Conservation (phyloP, 2,113 vertebrate genomes). For the Megaceryle maxima region DNA sequence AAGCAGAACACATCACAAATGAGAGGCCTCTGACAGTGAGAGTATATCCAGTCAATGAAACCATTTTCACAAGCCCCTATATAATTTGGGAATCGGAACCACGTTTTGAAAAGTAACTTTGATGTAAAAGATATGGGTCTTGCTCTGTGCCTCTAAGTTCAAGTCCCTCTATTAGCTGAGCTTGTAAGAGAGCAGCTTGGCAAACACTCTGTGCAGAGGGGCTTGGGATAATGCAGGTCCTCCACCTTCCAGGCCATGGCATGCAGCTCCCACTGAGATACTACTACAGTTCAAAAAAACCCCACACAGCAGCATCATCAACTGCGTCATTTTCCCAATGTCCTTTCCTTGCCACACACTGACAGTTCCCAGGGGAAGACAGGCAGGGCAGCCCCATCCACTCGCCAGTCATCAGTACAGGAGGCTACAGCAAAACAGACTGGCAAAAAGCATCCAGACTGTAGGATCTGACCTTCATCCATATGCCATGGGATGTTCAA, state of each 20-base stretch:
- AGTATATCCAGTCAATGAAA: not conserved
- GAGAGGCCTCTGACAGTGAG: not conserved
- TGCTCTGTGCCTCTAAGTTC: not conserved
- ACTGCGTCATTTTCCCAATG: not conserved
- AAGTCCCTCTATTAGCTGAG: not conserved
- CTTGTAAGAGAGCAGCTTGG: not conserved
- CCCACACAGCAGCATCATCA: not conserved
- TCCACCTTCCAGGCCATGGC: not conserved
- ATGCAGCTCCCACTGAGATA: not conserved
- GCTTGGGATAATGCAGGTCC: not conserved
- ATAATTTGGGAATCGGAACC: not conserved
- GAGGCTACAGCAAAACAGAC: not conserved
- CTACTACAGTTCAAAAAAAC: not conserved
- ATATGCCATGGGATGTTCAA: not conserved
- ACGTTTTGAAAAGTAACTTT: not conserved
- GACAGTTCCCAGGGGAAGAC: not conserved
- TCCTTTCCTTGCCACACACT: not conserved
- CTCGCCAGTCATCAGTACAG: no score
- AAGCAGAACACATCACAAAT: not conserved
- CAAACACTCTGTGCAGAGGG: not conserved
- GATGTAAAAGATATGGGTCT: no score
- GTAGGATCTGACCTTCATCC: not conserved
- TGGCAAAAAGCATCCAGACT: not conserved
- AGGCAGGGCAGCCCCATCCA: not conserved
- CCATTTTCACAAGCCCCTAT: not conserved